Base-by-base conservation (phyloP, 1,140 invertebrate species). In the Neuroterus valhalla region DNA sequence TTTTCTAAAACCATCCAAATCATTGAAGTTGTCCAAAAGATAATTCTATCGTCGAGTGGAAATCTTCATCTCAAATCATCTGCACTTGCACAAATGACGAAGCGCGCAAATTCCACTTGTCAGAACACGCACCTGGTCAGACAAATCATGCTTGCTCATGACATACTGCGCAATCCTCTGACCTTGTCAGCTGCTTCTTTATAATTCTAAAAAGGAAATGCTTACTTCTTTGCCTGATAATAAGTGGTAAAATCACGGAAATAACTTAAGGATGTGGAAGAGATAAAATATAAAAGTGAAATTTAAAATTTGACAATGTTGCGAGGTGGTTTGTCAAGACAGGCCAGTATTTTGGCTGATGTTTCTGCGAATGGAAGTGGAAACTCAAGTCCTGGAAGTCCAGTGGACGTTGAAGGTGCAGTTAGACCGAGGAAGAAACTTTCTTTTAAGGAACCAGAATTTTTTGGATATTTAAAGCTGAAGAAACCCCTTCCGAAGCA, bases 381-480 rank as follows among this genome's bases (percentile, higher is more conserved):
- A 62, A 62, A 62, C 31, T 62, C 55, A 15, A 62, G 55, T 82
- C 77, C 81, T 88, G 82, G 82, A 84, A 85, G 74, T 80, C 87
- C 80, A 1, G 69, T 76, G 68, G 70, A 70, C 2, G 52, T 68
- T 23, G 89, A 92, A 73, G 87, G 85, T 42, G 89, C 90, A 19
- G 93, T 94, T 69, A 92, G 93, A 78, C 95, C 95, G 0, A 90
- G 95, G 23, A 97, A 96, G 87, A 97, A 97, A 82, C 89, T 96
- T 1, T 96, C 95, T 0, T 97, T 96, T 84, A 93, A 95, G 71
- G 95, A 96, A 81, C 96, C 96, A 1, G 95, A 95, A 87, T 94
- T 95, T n/a, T 91, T 93, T 72, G 87, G 89, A 4, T 89, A 87
- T 69, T 81, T 89, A 73, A 87, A 87, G 75, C 79, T 89, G 76